A percentile compares a stretch with the other conserved stretches of the same genome.
Conservation (phyloP, 2,797 vertebrate species). For the Sebastes hubbsi region DNA sequence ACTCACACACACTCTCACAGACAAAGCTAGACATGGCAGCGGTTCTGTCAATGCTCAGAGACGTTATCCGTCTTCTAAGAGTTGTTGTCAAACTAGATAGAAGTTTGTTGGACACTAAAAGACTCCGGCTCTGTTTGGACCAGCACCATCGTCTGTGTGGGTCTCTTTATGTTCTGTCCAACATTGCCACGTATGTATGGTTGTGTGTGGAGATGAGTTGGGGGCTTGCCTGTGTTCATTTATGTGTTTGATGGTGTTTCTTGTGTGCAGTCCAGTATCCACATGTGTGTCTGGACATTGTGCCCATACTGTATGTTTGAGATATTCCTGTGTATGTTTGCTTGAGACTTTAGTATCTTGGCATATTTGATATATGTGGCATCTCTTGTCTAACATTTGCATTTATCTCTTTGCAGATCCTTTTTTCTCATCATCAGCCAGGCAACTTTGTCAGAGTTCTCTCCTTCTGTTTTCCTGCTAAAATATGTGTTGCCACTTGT, state of each 20-base stretch:
- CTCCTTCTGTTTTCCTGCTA: background rate
- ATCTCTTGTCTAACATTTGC: conserved; percentile 1
- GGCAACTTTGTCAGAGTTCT: background rate
- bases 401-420: background rate
- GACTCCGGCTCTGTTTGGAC: conserved; percentile 46
- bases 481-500: background rate
- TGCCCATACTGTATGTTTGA: conserved; percentile 10
- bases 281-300: conserved; percentile 20
- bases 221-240: conserved; percentile 32
- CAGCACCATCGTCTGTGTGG: conserved; percentile 47
- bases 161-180: conserved; percentile 54
- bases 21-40: conserved; percentile 72
- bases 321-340: conserved; percentile 12
- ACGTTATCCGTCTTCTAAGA: conserved; percentile 70
- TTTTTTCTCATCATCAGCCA: conserved; percentile 2
- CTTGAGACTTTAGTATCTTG: conserved; percentile 1
- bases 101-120: conserved; percentile 71
- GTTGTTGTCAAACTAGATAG: conserved; percentile 68
- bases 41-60: conserved; percentile 66
- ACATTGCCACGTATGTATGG: conserved; percentile 31
- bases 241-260: conserved; percentile 46
- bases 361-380: background rate
- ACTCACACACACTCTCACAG: conserved; percentile 25
- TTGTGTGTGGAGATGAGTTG: conserved; percentile 43
- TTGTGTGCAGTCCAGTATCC: conserved; percentile 35